Conservation (phyloP, 2,797 vertebrate genomes). For the Paramormyrops hopkinsi region DNA sequence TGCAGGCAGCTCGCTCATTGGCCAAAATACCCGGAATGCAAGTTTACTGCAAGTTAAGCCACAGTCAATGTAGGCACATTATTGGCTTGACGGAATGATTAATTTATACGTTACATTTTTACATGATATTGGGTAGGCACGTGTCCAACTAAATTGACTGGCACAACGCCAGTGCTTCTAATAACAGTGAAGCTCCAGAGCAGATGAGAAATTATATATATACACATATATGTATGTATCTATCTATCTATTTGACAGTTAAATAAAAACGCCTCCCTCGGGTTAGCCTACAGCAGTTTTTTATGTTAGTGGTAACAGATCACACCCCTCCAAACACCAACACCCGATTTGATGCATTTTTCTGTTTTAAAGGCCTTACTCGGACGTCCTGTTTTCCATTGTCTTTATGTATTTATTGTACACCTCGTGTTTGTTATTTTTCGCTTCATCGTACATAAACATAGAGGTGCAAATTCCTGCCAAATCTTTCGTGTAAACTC, state of each 20-base stretch:
- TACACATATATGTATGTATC: not conserved
- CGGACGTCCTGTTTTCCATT: not conserved
- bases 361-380: not conserved
- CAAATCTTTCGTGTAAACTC: not conserved
- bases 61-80: not conserved
- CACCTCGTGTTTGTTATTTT: not conserved
- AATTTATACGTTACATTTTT: not conserved
- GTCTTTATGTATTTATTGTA: not conserved
- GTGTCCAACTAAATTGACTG: not conserved
- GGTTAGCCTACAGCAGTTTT: not conserved
- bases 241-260: not conserved
- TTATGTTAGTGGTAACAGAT: not conserved
- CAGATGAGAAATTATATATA: not conserved
- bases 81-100: not conserved
- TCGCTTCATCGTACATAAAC: not conserved
- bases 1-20: not conserved
- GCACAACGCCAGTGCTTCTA: not conserved
- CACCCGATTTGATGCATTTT: not conserved
- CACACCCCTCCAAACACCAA: not conserved
- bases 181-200: not conserved
- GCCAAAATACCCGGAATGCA: not conserved
- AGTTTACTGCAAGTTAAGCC: not conserved
- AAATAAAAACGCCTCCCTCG: not conserved
- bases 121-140: not conserved
- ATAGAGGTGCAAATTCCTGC: not conserved